Conservation (phyloP, 2,113 vertebrate genomes). For the Thryonomys swinderianus region DNA sequence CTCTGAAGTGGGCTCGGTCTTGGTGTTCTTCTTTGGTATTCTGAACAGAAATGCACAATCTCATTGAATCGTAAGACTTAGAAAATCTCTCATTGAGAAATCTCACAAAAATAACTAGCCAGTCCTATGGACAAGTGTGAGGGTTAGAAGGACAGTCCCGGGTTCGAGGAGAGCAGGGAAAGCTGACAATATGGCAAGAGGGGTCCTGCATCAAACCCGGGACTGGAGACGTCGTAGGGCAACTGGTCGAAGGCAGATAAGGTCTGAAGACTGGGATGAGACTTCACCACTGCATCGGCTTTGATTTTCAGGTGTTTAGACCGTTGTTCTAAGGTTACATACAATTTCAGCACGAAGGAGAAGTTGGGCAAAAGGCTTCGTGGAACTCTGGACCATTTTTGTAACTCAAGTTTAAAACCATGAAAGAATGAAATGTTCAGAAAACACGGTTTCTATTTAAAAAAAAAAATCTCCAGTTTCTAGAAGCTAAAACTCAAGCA, state of each 20-base stretch:
- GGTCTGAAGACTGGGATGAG: neutral
- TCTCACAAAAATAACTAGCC: neutral
- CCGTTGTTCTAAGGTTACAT: neutral
- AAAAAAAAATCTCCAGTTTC: neutral
- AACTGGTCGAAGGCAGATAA: neutral
- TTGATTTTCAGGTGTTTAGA: neutral
- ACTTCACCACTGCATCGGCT: neutral
- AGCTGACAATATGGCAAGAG: neutral
- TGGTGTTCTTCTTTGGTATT: neutral
- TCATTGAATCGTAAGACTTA: conserved; percentile 16
- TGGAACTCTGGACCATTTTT: neutral
- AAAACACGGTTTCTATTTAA: neutral
- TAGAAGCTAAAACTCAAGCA: conserved; percentile 1
- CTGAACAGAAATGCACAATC: neutral
- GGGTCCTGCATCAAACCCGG: neutral
- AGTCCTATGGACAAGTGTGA: neutral
- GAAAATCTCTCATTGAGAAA: neutral
- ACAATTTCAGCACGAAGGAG: neutral
- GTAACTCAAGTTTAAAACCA: neutral
- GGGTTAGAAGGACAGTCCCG: neutral
- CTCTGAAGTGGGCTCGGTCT: neutral
- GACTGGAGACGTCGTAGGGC: neutral
- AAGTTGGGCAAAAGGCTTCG: neutral
- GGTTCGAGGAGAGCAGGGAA: neutral
- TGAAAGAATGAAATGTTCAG: conserved; percentile 18